These are phyloP conservation scores for Aurelia coerulea DNA, from an alignment of 30 jellyfish, hydroid and myxozoan species.

Conservation along the genomic window DNA sequence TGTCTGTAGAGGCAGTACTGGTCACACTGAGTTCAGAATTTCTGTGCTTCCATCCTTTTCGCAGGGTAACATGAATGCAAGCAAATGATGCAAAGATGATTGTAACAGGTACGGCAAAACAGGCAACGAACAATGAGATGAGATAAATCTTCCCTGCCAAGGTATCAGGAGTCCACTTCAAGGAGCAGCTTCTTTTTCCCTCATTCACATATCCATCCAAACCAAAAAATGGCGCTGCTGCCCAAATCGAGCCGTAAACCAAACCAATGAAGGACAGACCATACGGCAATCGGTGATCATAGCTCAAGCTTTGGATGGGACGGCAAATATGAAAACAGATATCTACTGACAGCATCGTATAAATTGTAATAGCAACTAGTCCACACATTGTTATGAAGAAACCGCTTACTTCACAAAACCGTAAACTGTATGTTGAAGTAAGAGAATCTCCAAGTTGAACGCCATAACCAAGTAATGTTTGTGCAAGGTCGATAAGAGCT, in stretches of 20 bases:
- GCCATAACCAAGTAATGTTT: conserved; percentile 32
- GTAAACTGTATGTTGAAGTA: background rate
- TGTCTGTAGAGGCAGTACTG: background rate
- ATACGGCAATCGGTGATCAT: background rate
- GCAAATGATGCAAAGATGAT: conserved; percentile 26
- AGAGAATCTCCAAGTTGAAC: conserved; percentile 14
- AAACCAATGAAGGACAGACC: conserved; percentile 22
- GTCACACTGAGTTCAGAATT: background rate
- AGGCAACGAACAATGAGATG: conserved; percentile 22
- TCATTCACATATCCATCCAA: conserved; percentile 26
- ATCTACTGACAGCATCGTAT: conserved; percentile 33
- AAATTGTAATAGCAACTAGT: conserved; percentile 17
- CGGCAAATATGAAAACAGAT: conserved; percentile 41
- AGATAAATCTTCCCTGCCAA: conserved; percentile 16
- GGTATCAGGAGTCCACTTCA: conserved; percentile 28
- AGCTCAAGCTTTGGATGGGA: conserved; percentile 33
- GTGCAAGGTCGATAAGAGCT: conserved; percentile 17
- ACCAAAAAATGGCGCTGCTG: conserved; percentile 39
- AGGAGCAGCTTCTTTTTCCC: conserved; percentile 14
- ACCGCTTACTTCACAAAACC: conserved; percentile 22
- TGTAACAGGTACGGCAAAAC: conserved; percentile 37
- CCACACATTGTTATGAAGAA: conserved; percentile 50
- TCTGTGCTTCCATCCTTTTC: no score
- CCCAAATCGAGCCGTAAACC: conserved; percentile 52
- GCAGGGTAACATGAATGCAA: conserved; percentile 23